Base-by-base conservation (phyloP, 2,797 vertebrate genomes). In the Melanotaenia boesemani region DNA sequence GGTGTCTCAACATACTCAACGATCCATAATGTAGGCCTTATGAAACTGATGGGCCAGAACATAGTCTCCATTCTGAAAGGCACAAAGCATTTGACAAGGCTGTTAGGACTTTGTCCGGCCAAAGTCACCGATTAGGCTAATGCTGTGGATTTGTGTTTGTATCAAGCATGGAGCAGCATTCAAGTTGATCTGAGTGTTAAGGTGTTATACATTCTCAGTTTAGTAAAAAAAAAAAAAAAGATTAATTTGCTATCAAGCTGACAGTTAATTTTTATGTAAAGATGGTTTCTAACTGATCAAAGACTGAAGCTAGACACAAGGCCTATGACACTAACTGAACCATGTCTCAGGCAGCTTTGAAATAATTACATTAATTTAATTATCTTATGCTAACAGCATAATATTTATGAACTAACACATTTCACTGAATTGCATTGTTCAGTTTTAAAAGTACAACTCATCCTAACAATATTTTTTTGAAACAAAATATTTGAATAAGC, bases 31-130 rank as follows among this genome's bases (percentile, higher is more conserved):
- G 90, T 87, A 76, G 87, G 90, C 87, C 90, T 92, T 92, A 92
- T 93, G 91, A 92, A 94, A 92, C 91, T 91, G 93, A 95, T 94
- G 93, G 93, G 86, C 91, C 92, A 92, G 92, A 94, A 91, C 92
- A 91, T 80, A 69, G 89, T 90, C 94, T 94, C 90, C 92, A 92
- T 94, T 93, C 91, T 89, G 88, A 85, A 87, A 89, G 76, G 89
- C 93, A 91, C 90, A 92, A 92, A 93, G 88, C 85, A 88, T 92
- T 91, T 94, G 94, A 94, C 94, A 94, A 90, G 91, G 89, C 87
- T 94, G 91, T 94, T 93, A 94, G 77, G 88, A 89, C 82, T 88
- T 87, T 88, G 85, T 88, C 80, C 32, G 15, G 87, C 71, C 87
- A 85, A 79, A 79, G 87, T 83, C 75, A 66, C 83, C 69, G 79